Conservation (phyloP, 2,113 vertebrate species). For the Reinhardtius hippoglossoides region DNA sequence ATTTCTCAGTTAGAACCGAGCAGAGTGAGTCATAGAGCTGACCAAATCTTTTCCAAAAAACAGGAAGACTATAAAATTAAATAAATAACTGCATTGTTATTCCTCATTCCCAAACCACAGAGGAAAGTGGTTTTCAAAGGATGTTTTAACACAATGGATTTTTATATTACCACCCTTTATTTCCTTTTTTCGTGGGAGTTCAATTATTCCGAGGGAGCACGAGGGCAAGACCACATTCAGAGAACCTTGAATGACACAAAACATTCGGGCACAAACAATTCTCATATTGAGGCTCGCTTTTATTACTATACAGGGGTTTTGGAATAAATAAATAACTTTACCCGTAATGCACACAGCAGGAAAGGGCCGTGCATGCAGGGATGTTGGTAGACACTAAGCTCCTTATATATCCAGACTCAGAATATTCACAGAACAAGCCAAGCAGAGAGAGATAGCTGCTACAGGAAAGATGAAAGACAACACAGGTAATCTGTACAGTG, state of each 20-base stretch:
- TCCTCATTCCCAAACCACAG: conserved; percentile 36
- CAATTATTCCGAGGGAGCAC: conserved; percentile 47
- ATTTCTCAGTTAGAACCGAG: conserved; percentile 20
- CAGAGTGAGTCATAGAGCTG: conserved; percentile 40
- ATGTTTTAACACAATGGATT: conserved; percentile 66
- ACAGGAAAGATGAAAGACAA: conserved; percentile 61
- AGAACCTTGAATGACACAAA: conserved; percentile 33
- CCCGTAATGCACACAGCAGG: conserved; percentile 45
- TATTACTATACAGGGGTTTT: conserved; percentile 32
- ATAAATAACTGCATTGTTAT: conserved; percentile 47
- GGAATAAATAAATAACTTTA: conserved; percentile 27
- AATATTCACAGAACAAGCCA: conserved; percentile 61
- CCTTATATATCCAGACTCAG: conserved; percentile 51
- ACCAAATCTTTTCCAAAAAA: conserved; percentile 48
- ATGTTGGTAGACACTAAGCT: conserved; percentile 35
- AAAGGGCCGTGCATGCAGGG: conserved; percentile 1
- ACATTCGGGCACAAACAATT: conserved; percentile 24
- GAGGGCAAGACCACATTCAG: conserved; percentile 7
- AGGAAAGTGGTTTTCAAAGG: conserved; percentile 61
- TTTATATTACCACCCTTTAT: conserved; percentile 31
- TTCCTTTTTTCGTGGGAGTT: conserved; percentile 55
- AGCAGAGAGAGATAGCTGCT: conserved; percentile 59
- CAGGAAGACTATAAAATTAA: conserved; percentile 67
- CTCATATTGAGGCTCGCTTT: conserved; percentile 8
- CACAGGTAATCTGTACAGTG: conserved; percentile 65